Evolutionary conservation across 2,797 vertebrate genomes (phyloP).

Genomic region (Myiotriccus ornatus): DNA sequence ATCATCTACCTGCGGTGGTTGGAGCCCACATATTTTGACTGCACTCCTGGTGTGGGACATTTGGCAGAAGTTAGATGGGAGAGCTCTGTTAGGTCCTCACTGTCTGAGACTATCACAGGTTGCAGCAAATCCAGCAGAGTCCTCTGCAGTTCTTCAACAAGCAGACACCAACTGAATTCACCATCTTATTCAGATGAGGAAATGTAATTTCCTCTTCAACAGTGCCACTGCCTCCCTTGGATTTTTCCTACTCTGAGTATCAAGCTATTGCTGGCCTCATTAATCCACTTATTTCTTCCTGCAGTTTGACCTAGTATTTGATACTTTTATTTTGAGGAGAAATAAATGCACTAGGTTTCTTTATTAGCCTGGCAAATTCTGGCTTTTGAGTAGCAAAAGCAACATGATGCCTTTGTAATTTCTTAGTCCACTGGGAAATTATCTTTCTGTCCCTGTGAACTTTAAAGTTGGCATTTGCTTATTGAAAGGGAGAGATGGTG

Average conservation of each 20-base stretch:
- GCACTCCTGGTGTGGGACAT: neutral
- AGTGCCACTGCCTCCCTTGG: rapidly evolving
- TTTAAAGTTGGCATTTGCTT: neutral
- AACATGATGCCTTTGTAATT: neutral
- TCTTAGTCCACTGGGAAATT: neutral
- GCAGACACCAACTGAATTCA: neutral
- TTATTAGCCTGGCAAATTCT: neutral
- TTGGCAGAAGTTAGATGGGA: neutral
- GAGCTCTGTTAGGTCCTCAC: neutral
- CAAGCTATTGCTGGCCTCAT: neutral
- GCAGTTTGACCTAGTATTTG: neutral
- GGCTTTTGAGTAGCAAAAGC: neutral
- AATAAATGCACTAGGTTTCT: neutral
- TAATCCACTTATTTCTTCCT: neutral
- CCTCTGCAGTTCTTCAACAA: neutral
- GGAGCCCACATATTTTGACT: neutral
- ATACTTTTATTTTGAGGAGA: neutral
- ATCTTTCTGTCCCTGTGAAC: neutral
- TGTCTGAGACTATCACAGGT: neutral
- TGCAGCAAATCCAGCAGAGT: neutral
- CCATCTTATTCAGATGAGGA: neutral
- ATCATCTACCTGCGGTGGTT: neutral
- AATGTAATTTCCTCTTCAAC: neutral
- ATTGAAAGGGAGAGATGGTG: neutral
- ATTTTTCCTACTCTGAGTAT: neutral